These are phyloP conservation scores for Sapajus apella DNA, from an alignment of 2,113 vertebrate genomes.

Conservation along the genomic window DNA sequence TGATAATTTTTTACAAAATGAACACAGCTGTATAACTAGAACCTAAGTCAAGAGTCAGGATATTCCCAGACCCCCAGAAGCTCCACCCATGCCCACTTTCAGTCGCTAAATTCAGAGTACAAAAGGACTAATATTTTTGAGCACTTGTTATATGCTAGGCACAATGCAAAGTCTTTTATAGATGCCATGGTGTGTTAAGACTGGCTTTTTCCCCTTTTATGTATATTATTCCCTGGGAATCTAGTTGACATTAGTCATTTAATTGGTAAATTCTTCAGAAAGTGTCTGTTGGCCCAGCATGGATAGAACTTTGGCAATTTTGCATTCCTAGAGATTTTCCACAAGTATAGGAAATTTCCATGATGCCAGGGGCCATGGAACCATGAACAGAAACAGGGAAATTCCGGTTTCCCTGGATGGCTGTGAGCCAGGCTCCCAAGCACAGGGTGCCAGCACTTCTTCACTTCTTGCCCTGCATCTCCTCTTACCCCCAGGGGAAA, in stretches of 20 bases:
- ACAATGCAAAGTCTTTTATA: neutral
- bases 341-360: slow-evolving; percentile 52
- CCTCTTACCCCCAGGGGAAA: neutral
- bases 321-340: slow-evolving; percentile 44
- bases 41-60: neutral
- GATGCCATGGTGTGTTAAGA: neutral
- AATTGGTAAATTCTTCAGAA: neutral
- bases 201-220: neutral
- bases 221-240: neutral
- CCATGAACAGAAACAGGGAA: neutral
- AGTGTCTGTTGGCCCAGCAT: neutral
- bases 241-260: neutral
- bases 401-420: neutral
- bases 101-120: neutral
- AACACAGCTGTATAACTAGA: neutral
- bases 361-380: neutral
- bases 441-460: slow-evolving; percentile 43
- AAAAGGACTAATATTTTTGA: neutral
- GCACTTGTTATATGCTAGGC: neutral
- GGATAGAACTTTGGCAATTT: neutral
- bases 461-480: slow-evolving; percentile 48
- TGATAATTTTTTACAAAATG: neutral
- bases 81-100: neutral
- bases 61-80: neutral
- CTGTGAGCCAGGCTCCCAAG: neutral